Evolutionary conservation across 1,140 invertebrate species (phyloP), one percentile per base, ranked within the genome.

Genomic region (Diorhabda carinulata): DNA sequence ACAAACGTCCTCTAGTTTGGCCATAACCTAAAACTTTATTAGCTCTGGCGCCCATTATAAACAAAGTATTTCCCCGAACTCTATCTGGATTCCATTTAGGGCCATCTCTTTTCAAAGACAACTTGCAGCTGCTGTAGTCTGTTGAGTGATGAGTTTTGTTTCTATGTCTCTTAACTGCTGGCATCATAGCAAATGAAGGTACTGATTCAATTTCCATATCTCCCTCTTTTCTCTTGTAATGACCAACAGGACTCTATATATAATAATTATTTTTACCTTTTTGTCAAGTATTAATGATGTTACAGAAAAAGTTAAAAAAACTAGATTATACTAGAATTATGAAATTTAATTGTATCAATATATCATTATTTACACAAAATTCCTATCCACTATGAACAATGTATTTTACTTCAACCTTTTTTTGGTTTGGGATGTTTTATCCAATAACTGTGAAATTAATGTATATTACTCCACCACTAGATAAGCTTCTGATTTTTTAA

Each of bases 41-140:
- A 42, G 87, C 87, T 80, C 90, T 89, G 72, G 91, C 89, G 57
- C 91, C 91, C 89, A 94, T 91, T 57, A 94, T 90, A 82, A 93
- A 93, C 52, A 88, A 74, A 3, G 91, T 91, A 9, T 91, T 87
- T 57, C 86, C 78, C 44, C 81, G 87, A 3, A 94, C 81, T 74
- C 91, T 82, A 2, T 86, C 84, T n/a, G 91, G 86, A 78, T 92
- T 88, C 91, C 91, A 93, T 81, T 91, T 91, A 5, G 86, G 75
- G 9, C 78, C 78, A 71, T 83, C 81, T 44, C 81, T 62, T 71
- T 79, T 80, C n/a, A 78, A 61, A 3, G 78, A 77, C 52, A 78
- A 70, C 58, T 80, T 80, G 47, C 76, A 73, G 3, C 69, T 70
- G 44, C 73, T 66, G 62, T 78, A 75, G 67, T 77, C 77, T 40